Conservation (phyloP, 2,113 vertebrate genomes). For the Papio anubis region DNA sequence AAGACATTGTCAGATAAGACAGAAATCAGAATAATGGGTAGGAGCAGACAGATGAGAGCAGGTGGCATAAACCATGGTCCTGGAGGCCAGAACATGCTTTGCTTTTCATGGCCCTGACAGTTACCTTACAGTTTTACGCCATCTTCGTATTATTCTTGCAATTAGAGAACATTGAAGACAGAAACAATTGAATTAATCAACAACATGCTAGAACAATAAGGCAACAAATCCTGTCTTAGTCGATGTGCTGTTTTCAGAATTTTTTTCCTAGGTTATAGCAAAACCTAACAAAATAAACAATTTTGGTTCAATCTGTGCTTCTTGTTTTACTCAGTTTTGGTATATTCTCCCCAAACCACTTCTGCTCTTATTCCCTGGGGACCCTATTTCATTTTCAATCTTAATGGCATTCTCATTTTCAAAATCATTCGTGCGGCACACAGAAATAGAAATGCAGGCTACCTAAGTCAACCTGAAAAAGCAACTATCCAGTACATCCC, state of each 20-base stretch:
- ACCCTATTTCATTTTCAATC: constrained; percentile 69
- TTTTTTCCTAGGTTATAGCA: neutral
- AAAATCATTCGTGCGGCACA: constrained; percentile 12
- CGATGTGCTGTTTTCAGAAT: neutral
- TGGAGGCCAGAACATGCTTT: accelerated
- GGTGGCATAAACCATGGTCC: accelerated
- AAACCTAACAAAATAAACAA: constrained; percentile 5
- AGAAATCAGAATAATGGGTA: neutral
- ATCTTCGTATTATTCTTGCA: neutral
- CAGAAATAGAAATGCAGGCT: constrained; percentile 35
- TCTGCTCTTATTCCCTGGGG: constrained; percentile 59
- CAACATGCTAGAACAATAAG: neutral
- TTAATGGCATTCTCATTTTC: constrained; percentile 59
- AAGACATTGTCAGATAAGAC: neutral
- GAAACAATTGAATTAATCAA: neutral
- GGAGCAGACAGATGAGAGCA: neutral
- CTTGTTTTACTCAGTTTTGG: constrained; percentile 49
- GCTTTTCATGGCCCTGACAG: too few relatives aligned
- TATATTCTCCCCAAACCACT: constrained; percentile 60
- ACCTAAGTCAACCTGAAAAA: constrained; percentile 45
- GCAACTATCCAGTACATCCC: neutral
- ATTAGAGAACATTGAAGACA: neutral
- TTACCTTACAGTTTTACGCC: accelerated
- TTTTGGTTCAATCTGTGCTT: constrained; percentile 28
- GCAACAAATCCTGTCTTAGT: neutral